Evolutionary conservation across 2,888 invertebrate species (phyloP).

Genomic region (Phania funesta): DNA sequence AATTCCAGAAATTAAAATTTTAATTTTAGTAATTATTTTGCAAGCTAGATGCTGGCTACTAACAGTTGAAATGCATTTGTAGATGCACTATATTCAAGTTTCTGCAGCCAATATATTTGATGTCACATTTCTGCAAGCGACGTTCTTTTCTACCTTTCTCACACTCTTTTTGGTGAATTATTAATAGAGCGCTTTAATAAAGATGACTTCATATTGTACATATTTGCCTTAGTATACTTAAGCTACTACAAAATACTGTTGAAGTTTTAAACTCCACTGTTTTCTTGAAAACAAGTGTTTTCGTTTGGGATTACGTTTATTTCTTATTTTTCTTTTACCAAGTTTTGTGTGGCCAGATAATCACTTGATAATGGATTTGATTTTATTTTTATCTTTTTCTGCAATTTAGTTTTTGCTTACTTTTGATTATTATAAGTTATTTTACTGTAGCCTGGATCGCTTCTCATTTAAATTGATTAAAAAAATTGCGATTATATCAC

Average conservation of each 20-base stretch:
- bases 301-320: conserved; percentile 35
- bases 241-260: not conserved
- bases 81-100: too few species aligned
- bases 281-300: not conserved
- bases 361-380: conserved; percentile 65
- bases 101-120: too few species aligned
- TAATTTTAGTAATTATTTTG: too few species aligned
- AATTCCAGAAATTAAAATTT: too few species aligned
- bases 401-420: conserved; percentile 34
- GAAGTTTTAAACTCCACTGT: not conserved
- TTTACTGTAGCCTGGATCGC: conserved; percentile 9
- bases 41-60: too few species aligned
- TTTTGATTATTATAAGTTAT: conserved; percentile 48
- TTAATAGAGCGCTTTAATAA: too few species aligned
- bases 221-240: not conserved
- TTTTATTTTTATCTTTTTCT: conserved; percentile 36
- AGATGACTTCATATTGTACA: too few species aligned
- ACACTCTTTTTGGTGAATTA: too few species aligned
- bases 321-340: conserved; percentile 26
- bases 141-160: too few species aligned
- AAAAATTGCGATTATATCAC: conserved; percentile 52
- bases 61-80: too few species aligned
- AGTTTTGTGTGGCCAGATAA: conserved; percentile 63
- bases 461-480: conserved; percentile 41
- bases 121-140: too few species aligned